Evolutionary conservation across 1,140 invertebrate genomes (phyloP).

Genomic region (Bombus cullumanus): DNA sequence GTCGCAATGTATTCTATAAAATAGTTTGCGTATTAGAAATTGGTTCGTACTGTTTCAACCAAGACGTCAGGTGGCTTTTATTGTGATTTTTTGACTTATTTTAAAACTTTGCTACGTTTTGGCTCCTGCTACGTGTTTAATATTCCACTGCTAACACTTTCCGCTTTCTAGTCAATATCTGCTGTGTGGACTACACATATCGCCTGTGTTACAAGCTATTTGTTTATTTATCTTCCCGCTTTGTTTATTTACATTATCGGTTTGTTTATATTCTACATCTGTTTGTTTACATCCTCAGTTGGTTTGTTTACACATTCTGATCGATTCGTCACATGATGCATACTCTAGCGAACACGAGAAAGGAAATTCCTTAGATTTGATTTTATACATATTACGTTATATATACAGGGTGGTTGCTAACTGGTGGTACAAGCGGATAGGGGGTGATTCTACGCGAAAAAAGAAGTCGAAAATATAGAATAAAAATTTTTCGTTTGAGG

Average conservation of each 20-base stretch:
- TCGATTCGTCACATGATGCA: neutral
- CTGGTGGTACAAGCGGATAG: too few relatives aligned
- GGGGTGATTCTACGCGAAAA: too few relatives aligned
- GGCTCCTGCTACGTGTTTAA: neutral
- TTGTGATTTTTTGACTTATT: too few relatives aligned
- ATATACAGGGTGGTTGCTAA: too few relatives aligned
- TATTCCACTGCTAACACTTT: neutral
- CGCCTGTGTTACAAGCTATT: too few relatives aligned
- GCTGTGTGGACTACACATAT: neutral
- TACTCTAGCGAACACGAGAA: neutral
- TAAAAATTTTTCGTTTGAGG: too few relatives aligned
- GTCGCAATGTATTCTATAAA: too few relatives aligned
- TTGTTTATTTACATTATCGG: neutral
- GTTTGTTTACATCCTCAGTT: neutral
- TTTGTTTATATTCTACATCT: neutral
- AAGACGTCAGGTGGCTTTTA: rapidly evolving
- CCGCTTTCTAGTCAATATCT: neutral
- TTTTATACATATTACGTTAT: too few relatives aligned
- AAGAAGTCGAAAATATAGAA: too few relatives aligned
- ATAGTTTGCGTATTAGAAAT: too few relatives aligned
- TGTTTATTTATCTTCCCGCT: neutral
- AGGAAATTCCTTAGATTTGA: neutral
- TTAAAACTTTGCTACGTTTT: too few relatives aligned
- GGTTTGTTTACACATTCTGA: neutral
- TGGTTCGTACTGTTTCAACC: too few relatives aligned